Base-by-base conservation (phyloP, 2,888 invertebrate species). In the Lasioglossum pauxillum region DNA sequence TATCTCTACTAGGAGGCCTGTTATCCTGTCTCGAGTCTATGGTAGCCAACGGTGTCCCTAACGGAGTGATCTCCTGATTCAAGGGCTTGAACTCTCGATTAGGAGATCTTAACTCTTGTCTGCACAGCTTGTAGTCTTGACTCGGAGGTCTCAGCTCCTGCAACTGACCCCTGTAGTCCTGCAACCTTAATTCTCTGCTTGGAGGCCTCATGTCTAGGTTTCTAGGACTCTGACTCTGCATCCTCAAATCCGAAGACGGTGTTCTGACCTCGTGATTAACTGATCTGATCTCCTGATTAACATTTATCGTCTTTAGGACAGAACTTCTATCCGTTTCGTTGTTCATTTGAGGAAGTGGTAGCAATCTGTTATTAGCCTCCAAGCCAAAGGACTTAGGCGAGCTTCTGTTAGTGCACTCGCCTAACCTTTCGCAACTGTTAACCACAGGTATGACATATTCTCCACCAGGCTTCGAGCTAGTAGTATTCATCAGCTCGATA, bases 11-110 rank as follows among this genome's bases (percentile, higher is more conserved):
- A 0, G 93, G 90, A 4, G 92, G 85, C 77, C 91, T 90, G 41
- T 75, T 84, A 53, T 92, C 91, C n/a, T 83, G 87, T 10, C 91
- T 85, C 14, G 90, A 85, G 44, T 91, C 92, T 5, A 87, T 82
- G 38, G 76, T 83, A 85, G 44, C 90, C 91, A 5, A 87, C 78
- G 44, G 78, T 85, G 38, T 77, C 72, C 14, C 64, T 19, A 85
- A 44, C 5, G 87, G 74, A 5, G 78, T 46, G 35, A 90, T 77
- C 12, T 91, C 91, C 64, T 89, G 91, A 60, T 74, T 82, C 3
- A 89, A 80, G 0, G 88, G 88, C 77, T 93, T 93, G 74, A 92
- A 92, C 46, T 93, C 93, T 19, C 89, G 89, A 77, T 89, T 91
- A n/a, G 92, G 89, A n/a, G 93, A 87, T 75, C 92, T 90, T 38